Evolutionary conservation across 64 coral and sea anemone species (phyloP).

Genomic region (Montipora foliosa): DNA sequence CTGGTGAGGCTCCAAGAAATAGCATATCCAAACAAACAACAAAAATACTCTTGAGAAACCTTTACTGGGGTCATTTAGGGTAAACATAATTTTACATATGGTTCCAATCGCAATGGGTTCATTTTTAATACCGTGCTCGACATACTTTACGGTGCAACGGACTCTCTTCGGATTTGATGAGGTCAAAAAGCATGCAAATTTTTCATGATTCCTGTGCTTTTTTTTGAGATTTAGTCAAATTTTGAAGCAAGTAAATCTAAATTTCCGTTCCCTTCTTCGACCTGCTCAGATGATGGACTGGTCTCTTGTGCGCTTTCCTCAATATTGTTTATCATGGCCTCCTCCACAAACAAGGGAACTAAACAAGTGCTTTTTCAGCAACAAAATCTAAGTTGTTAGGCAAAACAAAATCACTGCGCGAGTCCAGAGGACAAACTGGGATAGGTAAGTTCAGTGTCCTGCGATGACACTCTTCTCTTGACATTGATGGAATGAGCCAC

Average conservation of each 20-base stretch:
- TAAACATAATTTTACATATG: slow-evolving; percentile 30
- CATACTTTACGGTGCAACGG: background rate
- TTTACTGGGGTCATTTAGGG: background rate
- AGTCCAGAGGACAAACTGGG: slow-evolving; percentile 67
- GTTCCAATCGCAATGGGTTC: no score
- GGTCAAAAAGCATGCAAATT: background rate
- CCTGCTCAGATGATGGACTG: slow-evolving; percentile 43
- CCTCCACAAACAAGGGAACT: slow-evolving; percentile 65
- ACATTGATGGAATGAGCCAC: slow-evolving; percentile 22
- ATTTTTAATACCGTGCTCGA: no score
- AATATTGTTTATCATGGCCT: slow-evolving; percentile 60
- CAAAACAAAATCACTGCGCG: slow-evolving; percentile 17
- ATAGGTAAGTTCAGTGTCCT: slow-evolving; percentile 56
- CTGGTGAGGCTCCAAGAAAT: background rate
- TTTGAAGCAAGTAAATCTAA: slow-evolving; percentile 55
- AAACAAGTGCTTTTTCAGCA: slow-evolving; percentile 56
- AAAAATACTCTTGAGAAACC: no score
- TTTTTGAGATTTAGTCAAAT: slow-evolving; percentile 43
- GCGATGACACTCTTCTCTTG: slow-evolving; percentile 19
- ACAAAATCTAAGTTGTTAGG: slow-evolving; percentile 46
- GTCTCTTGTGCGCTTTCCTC: slow-evolving; percentile 51
- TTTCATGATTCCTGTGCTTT: no score
- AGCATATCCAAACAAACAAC: background rate
- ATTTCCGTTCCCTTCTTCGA: slow-evolving; percentile 52
- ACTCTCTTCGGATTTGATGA: slow-evolving; percentile 51